phyloP scores from a whole-genome alignment of 2,797 vertebrate genomes.

The Tympanoctomys barrerae region DNA sequence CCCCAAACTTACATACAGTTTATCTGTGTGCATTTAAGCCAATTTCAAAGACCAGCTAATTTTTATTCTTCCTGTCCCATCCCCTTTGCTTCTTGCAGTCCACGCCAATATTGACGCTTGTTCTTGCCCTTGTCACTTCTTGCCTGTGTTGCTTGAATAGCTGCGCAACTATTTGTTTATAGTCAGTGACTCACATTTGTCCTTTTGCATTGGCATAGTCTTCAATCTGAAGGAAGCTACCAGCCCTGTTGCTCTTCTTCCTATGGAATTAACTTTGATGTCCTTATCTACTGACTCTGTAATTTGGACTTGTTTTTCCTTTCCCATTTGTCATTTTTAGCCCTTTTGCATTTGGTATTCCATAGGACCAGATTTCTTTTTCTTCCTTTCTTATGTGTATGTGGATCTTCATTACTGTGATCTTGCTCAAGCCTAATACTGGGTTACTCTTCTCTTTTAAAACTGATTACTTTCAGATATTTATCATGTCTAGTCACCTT shows the following conservation, averaged over 20 bases:
- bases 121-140: background rate
- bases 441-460: conserved; percentile 21
- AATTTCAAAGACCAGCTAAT: background rate
- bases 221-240: conserved; percentile 3
- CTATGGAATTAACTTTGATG: conserved; percentile 42
- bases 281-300: background rate
- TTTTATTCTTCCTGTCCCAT: conserved; percentile 30
- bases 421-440: background rate
- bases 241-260: background rate
- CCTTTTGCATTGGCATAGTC: background rate
- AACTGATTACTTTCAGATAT: background rate
- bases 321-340: conserved; percentile 42
- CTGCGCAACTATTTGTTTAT: background rate
- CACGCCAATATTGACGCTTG: background rate
- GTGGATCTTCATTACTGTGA: background rate
- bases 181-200: conserved; percentile 9
- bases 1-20: background rate
- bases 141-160: background rate
- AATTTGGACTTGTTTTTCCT: background rate
- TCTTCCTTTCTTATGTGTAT: background rate
- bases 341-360: conserved; percentile 6
- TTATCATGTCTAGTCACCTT: conserved; percentile 19
- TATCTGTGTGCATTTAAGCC: background rate
- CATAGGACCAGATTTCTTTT: background rate
- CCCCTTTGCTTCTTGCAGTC: background rate